These are phyloP conservation scores for Octopus sinensis DNA, from an alignment of 1,140 invertebrate species.

Conservation along the genomic window DNA sequence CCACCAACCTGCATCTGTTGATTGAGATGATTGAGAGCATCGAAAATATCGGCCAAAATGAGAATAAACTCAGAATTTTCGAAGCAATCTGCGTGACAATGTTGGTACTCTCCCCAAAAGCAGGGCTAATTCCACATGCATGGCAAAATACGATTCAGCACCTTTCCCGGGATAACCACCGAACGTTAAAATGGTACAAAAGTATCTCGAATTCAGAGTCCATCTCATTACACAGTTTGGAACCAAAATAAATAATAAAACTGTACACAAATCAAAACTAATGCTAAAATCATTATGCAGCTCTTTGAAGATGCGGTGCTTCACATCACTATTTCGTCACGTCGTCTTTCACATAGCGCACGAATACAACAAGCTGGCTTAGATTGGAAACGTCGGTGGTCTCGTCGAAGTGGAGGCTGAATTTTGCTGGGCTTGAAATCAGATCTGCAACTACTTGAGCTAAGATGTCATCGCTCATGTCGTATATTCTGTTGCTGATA, in stretches of 20 bases:
- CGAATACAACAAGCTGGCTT: background rate
- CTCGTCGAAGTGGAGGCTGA: background rate
- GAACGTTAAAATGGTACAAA: constrained; percentile 4
- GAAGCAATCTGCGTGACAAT: constrained; percentile 3
- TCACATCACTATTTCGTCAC: background rate
- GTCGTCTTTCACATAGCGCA: background rate
- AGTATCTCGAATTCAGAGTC: background rate
- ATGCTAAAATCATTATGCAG: background rate
- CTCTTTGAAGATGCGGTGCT: constrained; percentile 4
- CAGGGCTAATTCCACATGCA: background rate
- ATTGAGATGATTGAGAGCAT: background rate
- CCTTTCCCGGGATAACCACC: background rate
- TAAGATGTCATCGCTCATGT: background rate
- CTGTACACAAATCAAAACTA: too few species aligned
- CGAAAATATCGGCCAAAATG: background rate
- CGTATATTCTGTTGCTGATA: background rate
- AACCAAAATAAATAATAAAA: too few species aligned
- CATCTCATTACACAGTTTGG: background rate
- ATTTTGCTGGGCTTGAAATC: background rate
- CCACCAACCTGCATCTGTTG: background rate
- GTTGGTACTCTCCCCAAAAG: background rate
- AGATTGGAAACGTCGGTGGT: background rate
- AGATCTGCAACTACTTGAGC: constrained; percentile 7
- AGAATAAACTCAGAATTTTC: constrained; percentile 1
- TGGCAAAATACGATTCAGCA: background rate